Percentiles rank a stretch among this genome's conserved stretches.
phyloP scores from a whole-genome alignment of 2,888 invertebrate genomes.

The Drosophila trichaetosa region DNA sequence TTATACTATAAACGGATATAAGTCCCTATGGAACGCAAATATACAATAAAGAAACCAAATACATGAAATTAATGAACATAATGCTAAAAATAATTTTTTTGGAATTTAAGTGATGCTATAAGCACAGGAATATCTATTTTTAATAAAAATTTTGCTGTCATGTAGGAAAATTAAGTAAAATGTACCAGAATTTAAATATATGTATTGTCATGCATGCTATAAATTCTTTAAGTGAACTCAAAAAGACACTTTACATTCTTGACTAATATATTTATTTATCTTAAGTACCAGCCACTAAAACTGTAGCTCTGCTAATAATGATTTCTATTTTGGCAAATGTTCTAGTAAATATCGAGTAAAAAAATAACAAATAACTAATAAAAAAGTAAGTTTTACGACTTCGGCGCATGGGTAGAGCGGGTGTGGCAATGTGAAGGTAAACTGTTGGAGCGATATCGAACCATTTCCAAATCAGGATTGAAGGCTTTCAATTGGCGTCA shows the following conservation, averaged over 20 bases:
- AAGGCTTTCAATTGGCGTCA: neutral
- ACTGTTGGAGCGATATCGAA: neutral
- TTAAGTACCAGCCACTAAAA: neutral
- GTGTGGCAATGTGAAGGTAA: neutral
- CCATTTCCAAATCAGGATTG: neutral
- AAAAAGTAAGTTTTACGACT: neutral
- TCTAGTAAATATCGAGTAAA: neutral
- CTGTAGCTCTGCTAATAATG: neutral
- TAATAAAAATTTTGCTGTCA: neutral
- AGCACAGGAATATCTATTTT: neutral
- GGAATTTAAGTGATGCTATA: neutral
- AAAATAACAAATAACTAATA: neutral
- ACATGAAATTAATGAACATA: neutral
- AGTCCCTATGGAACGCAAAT: neutral
- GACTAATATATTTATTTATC: neutral
- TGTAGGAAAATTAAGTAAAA: neutral
- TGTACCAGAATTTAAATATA: no score
- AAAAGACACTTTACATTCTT: neutral
- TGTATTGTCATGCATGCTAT: neutral
- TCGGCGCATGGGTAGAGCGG: neutral
- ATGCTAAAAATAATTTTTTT: neutral
- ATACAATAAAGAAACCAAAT: neutral
- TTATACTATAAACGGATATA: neutral
- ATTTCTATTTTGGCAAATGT: neutral
- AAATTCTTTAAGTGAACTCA: neutral